Evolutionary conservation across 2,113 vertebrate species (phyloP), one percentile per base, ranked within the genome.

Genomic region (Chaenogobius annularis): DNA sequence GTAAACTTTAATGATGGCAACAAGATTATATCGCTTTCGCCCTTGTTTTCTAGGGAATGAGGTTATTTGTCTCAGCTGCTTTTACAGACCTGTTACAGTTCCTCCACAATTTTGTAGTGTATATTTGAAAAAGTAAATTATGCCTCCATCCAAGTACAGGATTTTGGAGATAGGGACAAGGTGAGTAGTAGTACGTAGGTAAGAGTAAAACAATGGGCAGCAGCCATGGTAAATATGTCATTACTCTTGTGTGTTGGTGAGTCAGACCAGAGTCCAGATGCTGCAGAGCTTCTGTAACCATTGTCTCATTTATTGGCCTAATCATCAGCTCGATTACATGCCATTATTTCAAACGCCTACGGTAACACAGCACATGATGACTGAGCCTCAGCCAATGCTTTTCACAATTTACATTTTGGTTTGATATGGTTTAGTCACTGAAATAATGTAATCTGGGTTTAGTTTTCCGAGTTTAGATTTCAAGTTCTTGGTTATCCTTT

Each of bases 191-290:
- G 13, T 15, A 14, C 47, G 15, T 48, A 48, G 47, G 47, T 7
- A 50, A 17, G 47, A 19, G 20, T 20, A 54, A 10, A 54, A 54
- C 50, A n/a, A 50, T 6, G 22, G 66, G 55, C 0, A 73, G 46
- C 20, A 75, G 23, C 43, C 10, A 56, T 79, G 61, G 70, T 66
- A 70, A 31, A 77, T 82, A 73, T 31, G 79, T 83, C 68, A 79
- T 74, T 66, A 78, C 62, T 62, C 79, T 74, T 72, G 79, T 86
- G 77, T 87, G 76, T 81, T 56, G 66, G 80, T 79, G 78, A 85
- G 74, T 85, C 85, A 85, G 46, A 63, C 11, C 10, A 69, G 44
- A 72, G 75, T 81, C 73, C 73, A 43, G 47, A 43, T 46, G 73
- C 50, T 54, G 7, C 55, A 67, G 26, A 82, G 73, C 44, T 48